A percentile compares a stretch with the other conserved stretches of the same genome.
These are phyloP conservation scores for Hoplodrina ambigua DNA, from an alignment of 2,888 invertebrate genomes.

Conservation along the genomic window DNA sequence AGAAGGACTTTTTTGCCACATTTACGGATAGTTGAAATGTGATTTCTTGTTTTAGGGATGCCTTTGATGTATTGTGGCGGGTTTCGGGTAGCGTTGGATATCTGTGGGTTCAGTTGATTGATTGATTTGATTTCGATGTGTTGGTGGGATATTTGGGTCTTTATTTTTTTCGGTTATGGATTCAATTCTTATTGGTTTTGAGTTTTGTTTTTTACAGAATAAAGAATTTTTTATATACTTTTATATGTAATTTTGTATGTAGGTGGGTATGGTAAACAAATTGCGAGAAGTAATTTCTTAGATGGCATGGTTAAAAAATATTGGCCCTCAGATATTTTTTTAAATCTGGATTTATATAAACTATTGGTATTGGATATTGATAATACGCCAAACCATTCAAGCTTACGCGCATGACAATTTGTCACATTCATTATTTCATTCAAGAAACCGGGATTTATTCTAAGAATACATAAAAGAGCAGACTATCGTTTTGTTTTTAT, in stretches of 20 bases:
- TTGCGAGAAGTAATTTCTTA: too few relatives aligned
- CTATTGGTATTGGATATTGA: too few relatives aligned
- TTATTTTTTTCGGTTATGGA: slow-evolving; percentile 10
- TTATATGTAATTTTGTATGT: too few relatives aligned
- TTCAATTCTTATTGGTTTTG: slow-evolving; percentile 16
- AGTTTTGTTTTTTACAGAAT: slow-evolving; percentile 1
- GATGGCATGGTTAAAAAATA: too few relatives aligned
- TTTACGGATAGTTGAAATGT: slow-evolving; percentile 51
- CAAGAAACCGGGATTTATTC: not conserved
- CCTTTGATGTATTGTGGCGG: slow-evolving; percentile 47
- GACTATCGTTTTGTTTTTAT: not conserved
- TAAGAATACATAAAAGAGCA: not conserved
- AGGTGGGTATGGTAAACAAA: too few relatives aligned
- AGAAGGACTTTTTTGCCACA: slow-evolving; percentile 48
- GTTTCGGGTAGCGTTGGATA: slow-evolving; percentile 25
- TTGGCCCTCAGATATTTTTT: too few relatives aligned
- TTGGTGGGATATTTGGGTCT: slow-evolving; percentile 29
- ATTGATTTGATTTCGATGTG: slow-evolving; percentile 48
- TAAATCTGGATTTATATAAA: too few relatives aligned
- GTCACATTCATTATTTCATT: not conserved
- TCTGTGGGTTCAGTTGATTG: slow-evolving; percentile 39
- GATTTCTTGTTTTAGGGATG: slow-evolving; percentile 43
- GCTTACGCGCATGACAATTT: too few relatives aligned
- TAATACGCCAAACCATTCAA: not conserved
- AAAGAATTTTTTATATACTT: not conserved